Evolutionary conservation across 2,113 vertebrate species (phyloP).

Genomic region (Pterocles orientalis): DNA sequence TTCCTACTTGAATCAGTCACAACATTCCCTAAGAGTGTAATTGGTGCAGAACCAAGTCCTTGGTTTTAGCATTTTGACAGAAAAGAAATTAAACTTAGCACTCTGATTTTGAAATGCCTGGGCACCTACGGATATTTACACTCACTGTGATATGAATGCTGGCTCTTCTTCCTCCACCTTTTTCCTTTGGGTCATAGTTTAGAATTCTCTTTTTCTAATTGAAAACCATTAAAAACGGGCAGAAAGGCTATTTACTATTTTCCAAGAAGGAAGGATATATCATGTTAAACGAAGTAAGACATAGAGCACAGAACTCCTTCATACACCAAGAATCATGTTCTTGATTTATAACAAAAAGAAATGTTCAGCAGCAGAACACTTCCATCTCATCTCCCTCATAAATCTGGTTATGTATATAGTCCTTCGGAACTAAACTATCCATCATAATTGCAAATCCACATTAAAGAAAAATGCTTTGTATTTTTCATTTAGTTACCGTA

Average conservation of each 20-base stretch:
- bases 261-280: not conserved
- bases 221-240: not conserved
- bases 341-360: conserved; percentile 21
- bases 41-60: not conserved
- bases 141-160: not conserved
- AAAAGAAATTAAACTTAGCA: conserved; percentile 5
- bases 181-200: not conserved
- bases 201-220: not conserved
- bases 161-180: not conserved
- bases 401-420: not conserved
- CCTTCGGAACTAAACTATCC: not conserved
- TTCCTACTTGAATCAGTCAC: not conserved
- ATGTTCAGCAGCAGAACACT: not conserved
- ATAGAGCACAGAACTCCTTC: not conserved
- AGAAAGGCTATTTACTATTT: not conserved
- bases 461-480: not conserved
- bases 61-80: not conserved
- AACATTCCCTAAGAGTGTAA: not conserved
- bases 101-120: not conserved
- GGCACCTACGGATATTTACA: not conserved
- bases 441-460: not conserved
- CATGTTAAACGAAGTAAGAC: not conserved
- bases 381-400: conserved; percentile 7
- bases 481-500: not conserved
- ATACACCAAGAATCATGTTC: not conserved